phyloP scores from a whole-genome alignment of 1,140 invertebrate species.

The Papilio aristodemus region DNA sequence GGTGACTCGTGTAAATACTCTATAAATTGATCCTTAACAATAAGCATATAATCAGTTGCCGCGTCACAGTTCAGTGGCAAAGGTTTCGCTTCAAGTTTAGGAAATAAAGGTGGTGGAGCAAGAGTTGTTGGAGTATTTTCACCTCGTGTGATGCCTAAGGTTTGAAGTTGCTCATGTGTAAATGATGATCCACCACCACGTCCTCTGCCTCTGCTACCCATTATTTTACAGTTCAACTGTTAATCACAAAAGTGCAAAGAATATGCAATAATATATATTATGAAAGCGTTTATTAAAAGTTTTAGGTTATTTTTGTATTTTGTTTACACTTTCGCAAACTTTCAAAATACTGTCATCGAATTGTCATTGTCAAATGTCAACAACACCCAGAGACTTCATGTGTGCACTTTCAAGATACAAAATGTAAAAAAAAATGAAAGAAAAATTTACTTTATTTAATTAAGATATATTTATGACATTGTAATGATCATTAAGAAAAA shows the following conservation, averaged over 20 bases:
- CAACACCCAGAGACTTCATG: not conserved
- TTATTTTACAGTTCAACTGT: constrained; percentile 37
- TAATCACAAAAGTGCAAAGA: not conserved
- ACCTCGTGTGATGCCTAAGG: constrained; percentile 69
- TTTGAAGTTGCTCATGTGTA: constrained; percentile 76
- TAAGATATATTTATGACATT: too few relatives aligned
- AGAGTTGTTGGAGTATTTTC: constrained; percentile 65
- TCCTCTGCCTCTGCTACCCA: constrained; percentile 75
- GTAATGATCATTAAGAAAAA: too few relatives aligned
- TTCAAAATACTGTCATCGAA: not conserved
- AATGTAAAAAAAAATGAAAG: not conserved
- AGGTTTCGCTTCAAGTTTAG: constrained; percentile 75
- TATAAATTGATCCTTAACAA: constrained; percentile 78
- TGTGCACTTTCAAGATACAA: not conserved
- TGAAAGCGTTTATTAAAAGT: not conserved
- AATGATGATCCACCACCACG: constrained; percentile 65
- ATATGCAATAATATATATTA: not conserved
- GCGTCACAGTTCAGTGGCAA: constrained; percentile 69
- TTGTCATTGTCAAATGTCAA: constrained; percentile 24
- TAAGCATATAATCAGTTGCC: constrained; percentile 76
- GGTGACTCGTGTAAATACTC: constrained; percentile 77
- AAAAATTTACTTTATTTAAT: not conserved
- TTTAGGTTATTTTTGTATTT: constrained; percentile 16
- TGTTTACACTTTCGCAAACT: not conserved
- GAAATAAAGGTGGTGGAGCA: constrained; percentile 75